Evolutionary conservation across 2,888 invertebrate genomes (phyloP).

Genomic region (Hyppa rectilinea): DNA sequence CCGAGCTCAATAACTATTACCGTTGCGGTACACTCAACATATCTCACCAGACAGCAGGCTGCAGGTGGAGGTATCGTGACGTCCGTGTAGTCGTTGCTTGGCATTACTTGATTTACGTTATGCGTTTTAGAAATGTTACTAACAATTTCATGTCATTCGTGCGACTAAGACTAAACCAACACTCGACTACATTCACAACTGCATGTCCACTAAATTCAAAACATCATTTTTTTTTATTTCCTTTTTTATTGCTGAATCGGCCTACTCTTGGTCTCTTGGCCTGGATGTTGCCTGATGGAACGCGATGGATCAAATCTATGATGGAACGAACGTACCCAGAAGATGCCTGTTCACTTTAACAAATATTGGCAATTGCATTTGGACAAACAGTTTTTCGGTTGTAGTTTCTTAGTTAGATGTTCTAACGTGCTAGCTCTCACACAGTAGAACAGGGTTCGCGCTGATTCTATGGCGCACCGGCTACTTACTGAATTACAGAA

Average conservation of each 20-base stretch:
- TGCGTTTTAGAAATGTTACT: slow-evolving; percentile 9
- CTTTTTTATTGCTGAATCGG: not conserved
- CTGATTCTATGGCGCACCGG: slow-evolving; percentile 13
- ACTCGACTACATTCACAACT: slow-evolving; percentile 29
- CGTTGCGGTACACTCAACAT: not conserved
- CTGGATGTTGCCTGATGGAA: too few species aligned
- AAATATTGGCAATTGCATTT: not conserved
- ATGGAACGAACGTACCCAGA: too few species aligned
- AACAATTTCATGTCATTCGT: slow-evolving; percentile 28
- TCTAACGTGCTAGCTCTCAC: not conserved
- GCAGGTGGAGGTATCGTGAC: slow-evolving; percentile 8
- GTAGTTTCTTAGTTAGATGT: slow-evolving; percentile 14
- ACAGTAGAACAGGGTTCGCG: slow-evolving; percentile 5
- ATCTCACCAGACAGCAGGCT: not conserved
- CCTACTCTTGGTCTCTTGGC: too few species aligned
- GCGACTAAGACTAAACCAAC: slow-evolving; percentile 33
- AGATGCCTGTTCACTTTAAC: too few species aligned
- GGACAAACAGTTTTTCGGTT: not conserved
- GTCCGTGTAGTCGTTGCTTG: not conserved
- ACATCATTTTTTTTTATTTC: not conserved
- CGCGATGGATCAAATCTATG: too few species aligned
- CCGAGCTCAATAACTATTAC: not conserved
- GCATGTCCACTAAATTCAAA: slow-evolving; percentile 37
- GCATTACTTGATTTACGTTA: not conserved
- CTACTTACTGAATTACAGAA: not conserved